phyloP scores from a whole-genome alignment of 2,113 vertebrate species.

The Phaetusa simplex region DNA sequence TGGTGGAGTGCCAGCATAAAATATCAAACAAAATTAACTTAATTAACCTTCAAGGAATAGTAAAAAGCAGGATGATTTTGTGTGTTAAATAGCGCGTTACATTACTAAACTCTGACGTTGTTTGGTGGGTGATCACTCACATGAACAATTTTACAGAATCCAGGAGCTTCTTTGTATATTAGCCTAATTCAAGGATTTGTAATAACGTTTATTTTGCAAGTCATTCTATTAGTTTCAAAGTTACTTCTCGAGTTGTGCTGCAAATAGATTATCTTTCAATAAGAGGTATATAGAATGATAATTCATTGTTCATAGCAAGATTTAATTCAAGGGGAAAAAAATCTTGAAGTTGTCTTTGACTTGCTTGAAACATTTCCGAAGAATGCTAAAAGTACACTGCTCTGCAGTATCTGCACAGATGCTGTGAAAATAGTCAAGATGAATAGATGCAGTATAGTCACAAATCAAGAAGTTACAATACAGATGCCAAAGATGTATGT shows the following conservation, averaged over 20 bases:
- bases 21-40: not conserved
- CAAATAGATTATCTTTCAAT: not conserved
- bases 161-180: not conserved
- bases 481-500: not conserved
- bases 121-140: not conserved
- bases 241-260: not conserved
- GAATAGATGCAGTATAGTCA: not conserved
- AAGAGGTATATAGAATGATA: not conserved
- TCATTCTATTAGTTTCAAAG: not conserved
- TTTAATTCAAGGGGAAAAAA: not conserved
- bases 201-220: not conserved
- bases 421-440: not conserved
- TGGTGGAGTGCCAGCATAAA: not conserved
- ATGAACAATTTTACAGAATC: not conserved
- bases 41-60: slow-evolving; percentile 1
- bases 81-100: not conserved
- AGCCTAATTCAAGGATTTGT: not conserved
- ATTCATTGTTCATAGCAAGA: not conserved
- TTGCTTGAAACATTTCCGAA: not conserved
- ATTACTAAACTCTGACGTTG: not conserved
- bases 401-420: not conserved
- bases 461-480: not conserved
- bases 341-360: not conserved
- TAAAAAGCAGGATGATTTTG: not conserved
- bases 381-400: not conserved